Evolutionary conservation across 23 tunicate genomes (phyloP).

Genomic region (Aplidium turbinatum): DNA sequence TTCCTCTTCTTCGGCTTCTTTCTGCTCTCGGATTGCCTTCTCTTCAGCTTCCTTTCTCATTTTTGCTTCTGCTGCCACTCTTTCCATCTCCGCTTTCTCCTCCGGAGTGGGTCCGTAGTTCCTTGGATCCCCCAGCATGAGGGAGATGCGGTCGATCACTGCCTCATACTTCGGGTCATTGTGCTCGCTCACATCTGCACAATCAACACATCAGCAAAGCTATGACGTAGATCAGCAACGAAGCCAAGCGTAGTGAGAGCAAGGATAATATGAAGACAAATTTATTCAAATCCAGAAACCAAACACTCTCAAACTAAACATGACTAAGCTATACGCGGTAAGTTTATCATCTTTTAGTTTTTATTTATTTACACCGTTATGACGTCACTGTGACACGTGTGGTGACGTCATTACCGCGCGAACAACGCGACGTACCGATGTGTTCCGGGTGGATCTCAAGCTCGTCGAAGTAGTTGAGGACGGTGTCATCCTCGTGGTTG

Average conservation of each 20-base stretch:
- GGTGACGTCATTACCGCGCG: too few relatives aligned
- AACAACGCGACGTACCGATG: conserved; percentile 42
- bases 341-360: too few relatives aligned
- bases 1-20: conserved; percentile 78
- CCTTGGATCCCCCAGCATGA: conserved; percentile 74
- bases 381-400: too few relatives aligned
- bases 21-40: conserved; percentile 59
- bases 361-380: too few relatives aligned
- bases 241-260: too few relatives aligned
- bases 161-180: conserved; percentile 69
- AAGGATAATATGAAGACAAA: too few relatives aligned
- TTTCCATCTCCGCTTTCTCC: conserved; percentile 90
- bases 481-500: conserved; percentile 89
- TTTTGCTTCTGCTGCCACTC: conserved; percentile 78
- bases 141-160: conserved; percentile 54
- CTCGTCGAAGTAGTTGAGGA: conserved; percentile 94
- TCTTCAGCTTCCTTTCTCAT: conserved; percentile 70
- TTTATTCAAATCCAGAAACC: too few relatives aligned
- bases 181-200: conserved; percentile 71
- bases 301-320: too few relatives aligned
- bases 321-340: too few relatives aligned
- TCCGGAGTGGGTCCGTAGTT: conserved; percentile 98
- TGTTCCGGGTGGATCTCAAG: conserved; percentile 94
- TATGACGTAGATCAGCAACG: too few relatives aligned
- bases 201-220: too few relatives aligned